phyloP scores from a whole-genome alignment of 1,140 invertebrate species.

The Trinorchestia longiramus region DNA sequence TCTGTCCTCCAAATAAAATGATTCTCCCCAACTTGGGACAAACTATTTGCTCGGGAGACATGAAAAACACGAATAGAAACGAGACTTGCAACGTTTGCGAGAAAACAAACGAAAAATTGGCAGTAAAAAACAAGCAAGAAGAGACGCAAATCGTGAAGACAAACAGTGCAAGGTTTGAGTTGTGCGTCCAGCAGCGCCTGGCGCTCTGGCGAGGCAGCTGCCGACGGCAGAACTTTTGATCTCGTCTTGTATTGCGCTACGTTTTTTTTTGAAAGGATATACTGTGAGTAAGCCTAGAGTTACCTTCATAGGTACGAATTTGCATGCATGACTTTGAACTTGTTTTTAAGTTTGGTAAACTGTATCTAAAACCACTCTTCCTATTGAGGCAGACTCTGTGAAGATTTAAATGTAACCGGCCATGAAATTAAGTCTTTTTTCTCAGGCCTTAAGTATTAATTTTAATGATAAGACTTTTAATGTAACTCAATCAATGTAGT shows the following conservation, averaged over 20 bases:
- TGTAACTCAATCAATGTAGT: neutral
- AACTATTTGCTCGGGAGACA: constrained; percentile 53
- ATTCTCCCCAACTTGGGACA: constrained; percentile 36
- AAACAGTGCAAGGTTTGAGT: constrained; percentile 22
- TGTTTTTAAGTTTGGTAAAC: too few species aligned
- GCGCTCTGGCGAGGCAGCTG: neutral
- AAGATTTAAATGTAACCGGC: too few species aligned
- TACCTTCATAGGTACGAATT: too few species aligned
- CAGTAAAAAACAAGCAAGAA: constrained; percentile 30
- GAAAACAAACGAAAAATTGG: constrained; percentile 39
- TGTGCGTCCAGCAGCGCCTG: neutral
- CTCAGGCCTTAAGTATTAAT: neutral
- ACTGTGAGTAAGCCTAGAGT: too few species aligned
- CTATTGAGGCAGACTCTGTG: too few species aligned
- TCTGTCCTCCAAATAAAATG: constrained; percentile 41
- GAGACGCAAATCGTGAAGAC: constrained; percentile 27
- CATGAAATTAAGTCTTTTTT: too few species aligned
- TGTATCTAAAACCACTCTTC: too few species aligned
- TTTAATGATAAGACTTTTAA: neutral
- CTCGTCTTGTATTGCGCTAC: neutral
- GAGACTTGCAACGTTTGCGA: constrained; percentile 33
- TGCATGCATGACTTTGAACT: too few species aligned
- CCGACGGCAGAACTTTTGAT: neutral
- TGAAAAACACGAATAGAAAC: constrained; percentile 48
- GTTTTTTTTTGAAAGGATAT: too few species aligned